A percentile compares a stretch with the other conserved stretches of the same genome.
phyloP scores from a whole-genome alignment of 2,113 vertebrate species.

The Haemorhous mexicanus region DNA sequence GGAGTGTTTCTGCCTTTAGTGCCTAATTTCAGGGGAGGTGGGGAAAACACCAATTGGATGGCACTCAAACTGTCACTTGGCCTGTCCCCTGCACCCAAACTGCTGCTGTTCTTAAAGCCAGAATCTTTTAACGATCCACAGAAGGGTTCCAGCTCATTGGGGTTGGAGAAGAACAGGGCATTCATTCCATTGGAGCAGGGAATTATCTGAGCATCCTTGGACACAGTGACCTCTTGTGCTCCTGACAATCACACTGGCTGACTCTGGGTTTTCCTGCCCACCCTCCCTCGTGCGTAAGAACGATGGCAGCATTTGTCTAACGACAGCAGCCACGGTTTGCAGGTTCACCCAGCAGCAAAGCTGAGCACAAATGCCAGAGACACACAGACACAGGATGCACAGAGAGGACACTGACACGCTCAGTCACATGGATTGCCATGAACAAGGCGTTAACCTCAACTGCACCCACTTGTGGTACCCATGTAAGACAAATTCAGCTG shows the following conservation, averaged over 20 bases:
- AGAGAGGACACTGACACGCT: neutral
- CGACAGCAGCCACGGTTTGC: neutral
- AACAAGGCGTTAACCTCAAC: neutral
- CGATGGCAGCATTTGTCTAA: neutral
- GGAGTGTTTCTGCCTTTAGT: neutral
- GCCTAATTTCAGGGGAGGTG: neutral
- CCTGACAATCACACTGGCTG: neutral
- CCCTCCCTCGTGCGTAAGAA: rapidly evolving
- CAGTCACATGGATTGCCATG: neutral
- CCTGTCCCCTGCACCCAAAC: neutral
- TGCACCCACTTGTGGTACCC: neutral
- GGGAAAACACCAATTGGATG: neutral
- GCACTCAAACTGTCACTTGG: neutral
- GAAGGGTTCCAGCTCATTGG: neutral
- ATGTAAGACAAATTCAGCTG: neutral
- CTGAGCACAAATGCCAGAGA: neutral
- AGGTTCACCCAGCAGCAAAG: neutral
- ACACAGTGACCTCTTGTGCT: neutral
- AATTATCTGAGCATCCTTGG: neutral
- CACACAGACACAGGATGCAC: neutral
- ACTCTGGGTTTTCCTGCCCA: neutral
- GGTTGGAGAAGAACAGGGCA: neutral
- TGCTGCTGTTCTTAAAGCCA: neutral
- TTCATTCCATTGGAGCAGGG: neutral
- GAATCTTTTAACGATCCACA: neutral